phyloP scores from a whole-genome alignment of 2,113 vertebrate species.

The Dinomys branickii region DNA sequence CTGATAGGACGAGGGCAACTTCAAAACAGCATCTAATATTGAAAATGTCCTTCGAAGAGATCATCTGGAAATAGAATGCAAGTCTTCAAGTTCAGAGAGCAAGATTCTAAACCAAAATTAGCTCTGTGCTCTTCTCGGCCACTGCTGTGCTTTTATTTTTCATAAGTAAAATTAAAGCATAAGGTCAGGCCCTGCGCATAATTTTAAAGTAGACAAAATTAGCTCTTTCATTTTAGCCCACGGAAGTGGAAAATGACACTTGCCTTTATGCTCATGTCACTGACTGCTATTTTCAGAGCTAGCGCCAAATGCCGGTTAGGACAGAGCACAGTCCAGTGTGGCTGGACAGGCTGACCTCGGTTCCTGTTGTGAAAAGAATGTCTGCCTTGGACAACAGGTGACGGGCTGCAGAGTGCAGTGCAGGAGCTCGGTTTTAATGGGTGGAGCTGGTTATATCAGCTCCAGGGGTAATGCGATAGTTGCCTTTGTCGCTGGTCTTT shows the following conservation, averaged over 20 bases:
- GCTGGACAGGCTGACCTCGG: neutral
- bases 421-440: neutral
- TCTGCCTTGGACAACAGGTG: neutral
- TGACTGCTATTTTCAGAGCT: slow-evolving; percentile 32
- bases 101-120: slow-evolving; percentile 24
- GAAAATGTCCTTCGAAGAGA: neutral
- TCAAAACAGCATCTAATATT: neutral
- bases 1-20: neutral
- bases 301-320: neutral
- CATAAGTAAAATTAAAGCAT: neutral
- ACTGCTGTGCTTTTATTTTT: neutral
- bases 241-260: neutral
- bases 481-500: neutral
- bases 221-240: neutral
- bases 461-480: neutral
- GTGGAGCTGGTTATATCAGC: neutral
- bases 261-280: neutral
- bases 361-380: neutral
- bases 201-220: slow-evolving; percentile 38
- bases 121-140: neutral
- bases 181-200: neutral
- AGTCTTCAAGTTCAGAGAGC: neutral
- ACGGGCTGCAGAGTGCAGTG: neutral
- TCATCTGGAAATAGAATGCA: neutral
- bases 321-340: neutral